Evolutionary conservation across 2,113 vertebrate species (phyloP).

Genomic region (Platysteira castanea): DNA sequence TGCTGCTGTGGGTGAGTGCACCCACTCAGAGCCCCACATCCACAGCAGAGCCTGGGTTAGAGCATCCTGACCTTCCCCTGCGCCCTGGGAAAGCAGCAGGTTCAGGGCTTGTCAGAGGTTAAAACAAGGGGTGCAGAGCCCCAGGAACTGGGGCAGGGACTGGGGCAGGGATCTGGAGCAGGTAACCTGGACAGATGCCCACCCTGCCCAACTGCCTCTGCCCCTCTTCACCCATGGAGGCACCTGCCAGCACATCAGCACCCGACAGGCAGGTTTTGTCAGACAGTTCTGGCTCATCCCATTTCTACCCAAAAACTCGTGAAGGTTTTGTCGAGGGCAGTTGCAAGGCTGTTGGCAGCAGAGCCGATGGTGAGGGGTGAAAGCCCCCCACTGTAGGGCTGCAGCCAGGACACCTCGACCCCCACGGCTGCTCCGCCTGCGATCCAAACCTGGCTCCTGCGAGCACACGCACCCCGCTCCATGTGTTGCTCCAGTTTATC

Average conservation of each 20-base stretch:
- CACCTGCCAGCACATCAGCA: not conserved
- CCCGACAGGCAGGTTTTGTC: rapidly evolving
- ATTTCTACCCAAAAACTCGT: not conserved
- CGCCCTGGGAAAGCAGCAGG: not conserved
- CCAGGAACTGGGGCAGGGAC: not conserved
- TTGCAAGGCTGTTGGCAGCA: rapidly evolving
- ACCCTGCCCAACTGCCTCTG: not conserved
- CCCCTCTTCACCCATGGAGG: rapidly evolving
- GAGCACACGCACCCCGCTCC: not conserved
- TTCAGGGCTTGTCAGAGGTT: rapidly evolving
- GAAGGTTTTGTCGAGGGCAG: not conserved
- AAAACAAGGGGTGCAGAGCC: not conserved
- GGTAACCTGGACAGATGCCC: not conserved
- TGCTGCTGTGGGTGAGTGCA: rapidly evolving
- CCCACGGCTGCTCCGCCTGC: rapidly evolving
- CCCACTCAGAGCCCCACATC: rapidly evolving
- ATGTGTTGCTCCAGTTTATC: rapidly evolving
- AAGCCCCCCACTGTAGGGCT: rapidly evolving
- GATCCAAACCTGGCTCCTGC: not conserved
- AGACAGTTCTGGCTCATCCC: rapidly evolving
- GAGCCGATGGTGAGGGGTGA: rapidly evolving
- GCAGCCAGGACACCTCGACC: rapidly evolving
- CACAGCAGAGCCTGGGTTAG: rapidly evolving
- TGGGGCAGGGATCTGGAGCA: not conserved
- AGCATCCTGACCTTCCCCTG: not conserved